Conservation (phyloP, 92 coral and sea anemone species). For the Heliopora coerulea region DNA sequence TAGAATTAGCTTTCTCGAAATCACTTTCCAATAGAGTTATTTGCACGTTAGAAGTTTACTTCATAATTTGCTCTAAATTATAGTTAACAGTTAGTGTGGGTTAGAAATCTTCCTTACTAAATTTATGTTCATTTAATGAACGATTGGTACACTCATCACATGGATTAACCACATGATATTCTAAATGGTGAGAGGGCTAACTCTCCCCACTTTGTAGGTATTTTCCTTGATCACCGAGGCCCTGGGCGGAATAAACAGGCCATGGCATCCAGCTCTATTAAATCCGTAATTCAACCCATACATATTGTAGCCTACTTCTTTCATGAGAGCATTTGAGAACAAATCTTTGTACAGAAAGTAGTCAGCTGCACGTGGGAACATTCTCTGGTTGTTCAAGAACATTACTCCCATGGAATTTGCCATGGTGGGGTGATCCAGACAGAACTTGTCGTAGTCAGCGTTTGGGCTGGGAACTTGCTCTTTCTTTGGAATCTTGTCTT, state of each 20-base stretch:
- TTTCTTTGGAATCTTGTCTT: constrained; percentile 16
- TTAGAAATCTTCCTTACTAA: constrained; percentile 48
- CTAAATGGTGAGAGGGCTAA: constrained; percentile 31
- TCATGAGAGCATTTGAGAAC: constrained; percentile 32
- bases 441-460: constrained; percentile 34
- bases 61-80: neutral
- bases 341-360: constrained; percentile 37
- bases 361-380: constrained; percentile 36
- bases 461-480: constrained; percentile 37
- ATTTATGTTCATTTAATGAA: constrained; percentile 46
- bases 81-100: constrained; percentile 7
- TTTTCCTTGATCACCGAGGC: constrained; percentile 44
- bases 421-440: constrained; percentile 26
- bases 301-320: constrained; percentile 26
- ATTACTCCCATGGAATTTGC: constrained; percentile 38
- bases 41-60: neutral
- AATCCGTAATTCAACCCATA: constrained; percentile 32
- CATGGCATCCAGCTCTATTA: constrained; percentile 21
- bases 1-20: too few species aligned
- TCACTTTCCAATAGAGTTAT: too few species aligned
- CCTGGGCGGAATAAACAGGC: constrained; percentile 31
- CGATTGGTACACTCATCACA: constrained; percentile 36
- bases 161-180: constrained; percentile 14
- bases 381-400: constrained; percentile 32
- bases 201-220: constrained; percentile 15